Base-by-base conservation (phyloP, 2,113 vertebrate species). In the Crotophaga sulcirostris region DNA sequence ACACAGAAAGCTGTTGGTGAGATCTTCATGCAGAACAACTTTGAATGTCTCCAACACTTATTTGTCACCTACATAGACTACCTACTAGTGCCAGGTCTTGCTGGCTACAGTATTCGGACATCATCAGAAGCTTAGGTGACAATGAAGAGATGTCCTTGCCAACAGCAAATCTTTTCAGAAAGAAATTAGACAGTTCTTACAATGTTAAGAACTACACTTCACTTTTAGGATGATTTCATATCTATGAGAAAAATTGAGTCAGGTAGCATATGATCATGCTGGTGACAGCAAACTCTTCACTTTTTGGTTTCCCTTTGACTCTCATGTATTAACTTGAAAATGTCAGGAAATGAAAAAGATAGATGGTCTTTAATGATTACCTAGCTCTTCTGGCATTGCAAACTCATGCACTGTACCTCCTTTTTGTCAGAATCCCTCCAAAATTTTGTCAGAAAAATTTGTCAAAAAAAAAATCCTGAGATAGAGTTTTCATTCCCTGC, bases 121-220 rank as follows among this genome's bases (percentile, higher is more conserved):
- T 68, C 38, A 40, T 47, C 63, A 62, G n/a, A 85, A 63, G 28
- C 25, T 9, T 38, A 81, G 38, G 26, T 59, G 38, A 77, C 59
- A 82, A 58, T 0, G 0, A 76, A 72, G 44, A 58, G 8, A 36
- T 0, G 1, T 2, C 16, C 20, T 68, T 64, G 33, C n/a, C 79
- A 88, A 75, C 14, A 79, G 62, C 33, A 75, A 66, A 33, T 69
- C 14, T 79, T 74, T 76, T 87, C 78, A 62, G 73, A 70, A 33
- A 58, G 31, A 70, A 70, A 21, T 66, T 52, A 76, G 52, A 51
- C 36, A 76, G 69, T 49, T 76, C 33, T 55, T 72, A 72, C 33
- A 29, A 36, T 40, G 24, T 45, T 51, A 60, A 84, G 87, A 87
- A 40, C 25, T 17, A 14, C 4, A 10, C 17, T 38, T 83, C 38